phyloP scores from a whole-genome alignment of 2,888 invertebrate genomes.

The Apoda limacodes region DNA sequence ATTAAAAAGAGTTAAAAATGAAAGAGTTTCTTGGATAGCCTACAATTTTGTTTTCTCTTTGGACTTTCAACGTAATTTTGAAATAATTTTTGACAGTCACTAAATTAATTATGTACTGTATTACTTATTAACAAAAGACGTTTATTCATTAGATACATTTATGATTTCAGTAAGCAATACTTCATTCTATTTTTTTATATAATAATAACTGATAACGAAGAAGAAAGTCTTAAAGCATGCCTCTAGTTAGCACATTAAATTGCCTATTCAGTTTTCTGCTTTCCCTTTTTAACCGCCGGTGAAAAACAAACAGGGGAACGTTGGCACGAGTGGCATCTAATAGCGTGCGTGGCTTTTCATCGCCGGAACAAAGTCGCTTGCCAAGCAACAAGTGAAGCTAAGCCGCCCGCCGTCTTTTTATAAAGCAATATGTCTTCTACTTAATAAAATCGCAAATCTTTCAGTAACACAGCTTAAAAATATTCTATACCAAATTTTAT shows the following conservation, averaged over 20 bases:
- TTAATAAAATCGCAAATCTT: slow-evolving; percentile 31
- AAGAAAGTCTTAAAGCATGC: no score
- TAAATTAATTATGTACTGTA: no score
- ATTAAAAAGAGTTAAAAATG: no score
- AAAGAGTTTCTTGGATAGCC: no score
- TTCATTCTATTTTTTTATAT: no score
- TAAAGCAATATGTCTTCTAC: slow-evolving; percentile 33
- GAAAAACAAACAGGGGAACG: slow-evolving; percentile 37
- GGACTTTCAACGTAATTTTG: no score
- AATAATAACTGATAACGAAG: no score
- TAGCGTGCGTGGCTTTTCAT: slow-evolving; percentile 58
- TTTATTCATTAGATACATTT: no score
- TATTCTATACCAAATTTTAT: slow-evolving; percentile 2
- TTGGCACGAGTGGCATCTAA: slow-evolving; percentile 45
- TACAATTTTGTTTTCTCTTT: no score
- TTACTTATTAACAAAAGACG: no score
- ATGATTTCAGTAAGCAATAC: no score
- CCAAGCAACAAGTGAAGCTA: slow-evolving; percentile 62
- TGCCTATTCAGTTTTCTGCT: slow-evolving; percentile 21
- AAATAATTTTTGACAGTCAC: no score
- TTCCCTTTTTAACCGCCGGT: slow-evolving; percentile 34
- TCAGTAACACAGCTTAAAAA: slow-evolving; percentile 24
- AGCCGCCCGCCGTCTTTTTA: slow-evolving; percentile 21
- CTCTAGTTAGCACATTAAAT: slow-evolving; percentile 19
- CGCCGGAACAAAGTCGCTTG: slow-evolving; percentile 53